These are phyloP conservation scores for Platichthys flesus DNA, from an alignment of 2,113 vertebrate genomes.

Conservation along the genomic window DNA sequence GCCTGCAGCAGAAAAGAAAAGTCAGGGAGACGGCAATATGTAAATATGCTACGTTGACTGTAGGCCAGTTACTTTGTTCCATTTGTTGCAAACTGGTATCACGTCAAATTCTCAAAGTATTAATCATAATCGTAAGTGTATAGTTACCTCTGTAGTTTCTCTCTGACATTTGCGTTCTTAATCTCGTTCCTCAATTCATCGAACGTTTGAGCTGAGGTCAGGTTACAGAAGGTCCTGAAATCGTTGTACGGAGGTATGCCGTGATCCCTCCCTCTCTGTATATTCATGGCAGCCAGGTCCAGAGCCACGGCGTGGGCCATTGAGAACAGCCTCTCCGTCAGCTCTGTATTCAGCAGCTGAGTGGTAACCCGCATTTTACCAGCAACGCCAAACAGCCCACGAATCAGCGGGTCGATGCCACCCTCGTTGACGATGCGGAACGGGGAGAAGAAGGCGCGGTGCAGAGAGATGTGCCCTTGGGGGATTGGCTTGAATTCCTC, in stretches of 20 bases:
- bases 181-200: constrained; percentile 97
- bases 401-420: constrained; percentile 95
- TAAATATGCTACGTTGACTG: neutral
- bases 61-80: neutral
- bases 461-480: constrained; percentile 93
- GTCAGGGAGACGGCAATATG: neutral
- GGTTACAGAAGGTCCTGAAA: constrained; percentile 96
- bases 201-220: constrained; percentile 90
- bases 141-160: constrained; percentile 91
- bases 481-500: constrained; percentile 91
- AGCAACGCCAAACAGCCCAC: constrained; percentile 93
- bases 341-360: constrained; percentile 94
- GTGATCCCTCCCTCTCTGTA: constrained; percentile 96
- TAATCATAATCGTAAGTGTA: constrained; percentile 1
- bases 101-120: neutral
- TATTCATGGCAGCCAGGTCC: constrained; percentile 97
- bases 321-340: constrained; percentile 96
- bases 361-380: constrained; percentile 96
- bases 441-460: constrained; percentile 97
- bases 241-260: constrained; percentile 97
- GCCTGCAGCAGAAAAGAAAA: constrained; percentile 70
- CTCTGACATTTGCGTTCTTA: constrained; percentile 89
- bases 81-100: neutral
- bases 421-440: constrained; percentile 98
- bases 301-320: constrained; percentile 96